phyloP scores from a whole-genome alignment of 2,797 vertebrate species.

The Sandelia bainsii region DNA sequence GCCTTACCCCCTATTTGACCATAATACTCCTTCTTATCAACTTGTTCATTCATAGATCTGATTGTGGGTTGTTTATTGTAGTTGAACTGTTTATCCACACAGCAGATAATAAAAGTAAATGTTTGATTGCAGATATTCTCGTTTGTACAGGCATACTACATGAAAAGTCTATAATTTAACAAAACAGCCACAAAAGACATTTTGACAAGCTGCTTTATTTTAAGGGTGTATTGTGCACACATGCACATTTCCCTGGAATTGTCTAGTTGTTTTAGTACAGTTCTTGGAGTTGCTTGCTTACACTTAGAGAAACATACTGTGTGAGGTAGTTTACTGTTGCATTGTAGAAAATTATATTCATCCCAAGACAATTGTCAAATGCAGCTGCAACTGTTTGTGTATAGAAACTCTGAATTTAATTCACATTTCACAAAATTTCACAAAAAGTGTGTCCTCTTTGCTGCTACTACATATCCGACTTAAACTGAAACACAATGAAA shows the following conservation, averaged over 20 bases:
- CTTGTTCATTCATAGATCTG: neutral
- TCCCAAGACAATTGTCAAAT: neutral
- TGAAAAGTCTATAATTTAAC: neutral
- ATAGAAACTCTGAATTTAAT: no score
- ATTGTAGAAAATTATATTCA: neutral
- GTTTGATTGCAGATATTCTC: neutral
- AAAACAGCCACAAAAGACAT: neutral
- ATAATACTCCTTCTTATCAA: conserved; percentile 6
- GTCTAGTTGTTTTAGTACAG: no score
- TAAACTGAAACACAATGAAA: neutral
- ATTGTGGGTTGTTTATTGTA: neutral
- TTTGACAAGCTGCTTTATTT: neutral
- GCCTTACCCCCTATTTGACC: conserved; percentile 67
- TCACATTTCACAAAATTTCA: no score
- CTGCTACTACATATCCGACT: no score
- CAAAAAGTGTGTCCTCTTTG: no score
- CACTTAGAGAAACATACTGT: no score
- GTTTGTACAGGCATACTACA: neutral
- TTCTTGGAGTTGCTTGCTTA: no score
- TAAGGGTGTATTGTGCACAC: no score
- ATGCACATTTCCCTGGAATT: no score
- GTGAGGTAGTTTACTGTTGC: neutral
- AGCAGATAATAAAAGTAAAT: neutral
- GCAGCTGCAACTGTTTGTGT: no score
- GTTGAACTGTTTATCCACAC: neutral